Evolutionary conservation across 2,113 vertebrate species (phyloP).

Genomic region (Gymnobelideus leadbeateri): DNA sequence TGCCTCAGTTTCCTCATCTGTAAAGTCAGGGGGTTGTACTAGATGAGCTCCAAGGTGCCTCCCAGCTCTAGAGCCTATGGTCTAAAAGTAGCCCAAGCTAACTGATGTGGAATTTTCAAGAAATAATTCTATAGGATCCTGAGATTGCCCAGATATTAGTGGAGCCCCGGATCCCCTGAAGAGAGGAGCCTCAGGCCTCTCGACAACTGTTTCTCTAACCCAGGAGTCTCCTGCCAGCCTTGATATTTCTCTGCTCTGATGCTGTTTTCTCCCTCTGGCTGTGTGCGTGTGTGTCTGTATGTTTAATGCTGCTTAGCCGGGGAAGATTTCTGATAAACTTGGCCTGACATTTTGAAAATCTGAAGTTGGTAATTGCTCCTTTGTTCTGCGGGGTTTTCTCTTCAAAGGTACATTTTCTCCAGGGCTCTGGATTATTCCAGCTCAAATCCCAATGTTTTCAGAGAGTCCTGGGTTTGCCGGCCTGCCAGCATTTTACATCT

Average conservation of each 20-base stretch:
- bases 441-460: constrained; percentile 2
- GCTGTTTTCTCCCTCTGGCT: constrained; percentile 4
- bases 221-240: neutral
- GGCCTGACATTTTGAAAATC: constrained; percentile 67
- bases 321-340: constrained; percentile 56
- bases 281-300: constrained; percentile 11
- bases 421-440: constrained; percentile 50
- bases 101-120: neutral
- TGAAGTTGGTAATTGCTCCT: constrained; percentile 58
- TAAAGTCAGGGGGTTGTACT: neutral
- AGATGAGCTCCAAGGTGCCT: neutral
- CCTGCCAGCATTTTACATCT: neutral
- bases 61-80: too few relatives aligned
- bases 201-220: neutral
- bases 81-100: neutral
- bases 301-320: constrained; percentile 38
- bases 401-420: constrained; percentile 54
- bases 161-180: neutral
- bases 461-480: neutral
- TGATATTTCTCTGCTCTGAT: neutral
- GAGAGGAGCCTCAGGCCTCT: neutral
- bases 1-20: neutral
- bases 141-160: neutral
- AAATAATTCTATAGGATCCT: neutral
- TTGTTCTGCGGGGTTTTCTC: constrained; percentile 40